Base-by-base conservation (phyloP, 2,797 vertebrate species). In the Microcaecilia unicolor region DNA sequence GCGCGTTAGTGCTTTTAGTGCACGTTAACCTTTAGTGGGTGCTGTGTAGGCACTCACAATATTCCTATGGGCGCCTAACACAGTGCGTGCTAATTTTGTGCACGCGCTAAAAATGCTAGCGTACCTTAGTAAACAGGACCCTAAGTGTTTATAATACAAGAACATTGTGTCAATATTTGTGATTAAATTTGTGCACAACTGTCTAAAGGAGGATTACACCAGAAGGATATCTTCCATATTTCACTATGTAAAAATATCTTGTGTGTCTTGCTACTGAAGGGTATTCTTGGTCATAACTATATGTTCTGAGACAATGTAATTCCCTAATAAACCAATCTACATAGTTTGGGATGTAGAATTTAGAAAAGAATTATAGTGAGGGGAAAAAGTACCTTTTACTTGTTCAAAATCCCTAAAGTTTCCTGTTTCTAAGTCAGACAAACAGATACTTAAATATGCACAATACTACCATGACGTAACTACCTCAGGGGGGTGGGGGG, bases 401-500 rank as follows among this genome's bases (percentile, higher is more conserved):
- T 69, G 41, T 34, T 57, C 36, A 33, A 48, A 67, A 68, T n/a
- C n/a, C 51, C 50, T 46, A 62, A 67, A 59, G 44, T 46, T 51
- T 49, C 42, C 38, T 51, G 44, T 46, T 56, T 51, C 61, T 72
- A 55, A 30, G 37, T 32, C 13, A 22, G 25, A 47, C 51, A 58
- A 52, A 52, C 35, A 55, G 51, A 61, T 34, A 41, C 45, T 51
- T 63, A 60, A 11, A 60, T 76, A 71, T 36, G 58, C 42, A 59
- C n/a, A n/a, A 48, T 22, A 55, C 62, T 69, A 66, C 43, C 18
- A 65, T 59, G 45, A 47, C 48, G 73, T 35, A 64, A 72, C 67
- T 70, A 66, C 70, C 63, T 74, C 58, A 53, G 42, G 55, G 43
- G 32, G 57, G 54, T 58, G 32, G 22, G 61, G n/a, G n/a, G n/a